A percentile compares a stretch with the other conserved stretches of the same genome.
Evolutionary conservation across 2,888 invertebrate species (phyloP).

Genomic region (Ophioninae sp.): DNA sequence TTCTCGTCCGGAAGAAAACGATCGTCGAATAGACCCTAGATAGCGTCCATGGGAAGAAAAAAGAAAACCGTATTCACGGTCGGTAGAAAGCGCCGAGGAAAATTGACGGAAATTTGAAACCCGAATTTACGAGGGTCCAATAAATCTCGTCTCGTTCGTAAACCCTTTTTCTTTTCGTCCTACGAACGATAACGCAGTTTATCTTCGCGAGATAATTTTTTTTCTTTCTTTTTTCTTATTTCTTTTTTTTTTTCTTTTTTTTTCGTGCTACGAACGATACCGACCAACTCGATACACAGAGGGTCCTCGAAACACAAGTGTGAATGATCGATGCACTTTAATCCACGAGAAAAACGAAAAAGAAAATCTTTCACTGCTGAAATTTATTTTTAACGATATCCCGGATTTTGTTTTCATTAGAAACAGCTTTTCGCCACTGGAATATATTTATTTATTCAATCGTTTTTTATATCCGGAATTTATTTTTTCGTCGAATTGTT

Average conservation of each 20-base stretch:
- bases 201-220: neutral
- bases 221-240: neutral
- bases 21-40: neutral
- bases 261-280: neutral
- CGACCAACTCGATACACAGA: neutral
- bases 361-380: neutral
- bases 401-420: too few relatives aligned
- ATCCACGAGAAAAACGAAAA: neutral
- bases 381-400: neutral
- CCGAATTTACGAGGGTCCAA: neutral
- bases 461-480: too few relatives aligned
- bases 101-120: neutral
- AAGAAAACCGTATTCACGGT: neutral
- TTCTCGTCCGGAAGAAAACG: neutral
- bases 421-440: too few relatives aligned
- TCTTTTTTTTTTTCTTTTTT: too few relatives aligned
- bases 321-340: neutral
- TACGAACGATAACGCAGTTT: neutral
- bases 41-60: neutral
- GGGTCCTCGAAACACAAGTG: neutral
- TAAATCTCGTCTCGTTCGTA: neutral
- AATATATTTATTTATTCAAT: too few relatives aligned
- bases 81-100: neutral
- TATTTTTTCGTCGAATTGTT: neutral
- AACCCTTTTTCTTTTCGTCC: neutral